These are phyloP conservation scores for Parasteatoda tepidariorum DNA, from an alignment of 1,140 invertebrate genomes.

Conservation along the genomic window DNA sequence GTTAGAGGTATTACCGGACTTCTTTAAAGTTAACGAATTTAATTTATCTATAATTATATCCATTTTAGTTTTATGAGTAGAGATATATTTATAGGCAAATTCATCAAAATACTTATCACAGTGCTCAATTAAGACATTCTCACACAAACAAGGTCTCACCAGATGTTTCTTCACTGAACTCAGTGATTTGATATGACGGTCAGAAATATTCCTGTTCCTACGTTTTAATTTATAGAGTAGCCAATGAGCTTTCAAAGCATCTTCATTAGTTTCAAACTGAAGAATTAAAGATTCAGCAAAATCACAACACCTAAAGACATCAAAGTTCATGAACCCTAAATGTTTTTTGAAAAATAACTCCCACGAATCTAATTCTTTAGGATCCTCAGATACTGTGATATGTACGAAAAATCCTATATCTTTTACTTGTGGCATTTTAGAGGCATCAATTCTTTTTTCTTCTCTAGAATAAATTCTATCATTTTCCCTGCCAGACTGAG, in stretches of 20 bases:
- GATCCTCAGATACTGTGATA: constrained; percentile 25
- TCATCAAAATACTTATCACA: constrained; percentile 9
- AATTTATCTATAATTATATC: neutral
- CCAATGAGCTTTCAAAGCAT: constrained; percentile 4
- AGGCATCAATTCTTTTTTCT: no score
- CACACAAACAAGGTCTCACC: constrained; percentile 14
- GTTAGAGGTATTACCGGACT: neutral
- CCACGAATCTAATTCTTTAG: constrained; percentile 10
- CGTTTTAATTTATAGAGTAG: constrained; percentile 1
- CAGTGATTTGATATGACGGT: constrained; percentile 1
- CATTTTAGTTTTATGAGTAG: constrained; percentile 2
- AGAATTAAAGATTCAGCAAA: constrained; percentile 41
- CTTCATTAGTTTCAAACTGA: neutral
- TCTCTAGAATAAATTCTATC: no score
- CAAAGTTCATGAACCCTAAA: neutral
- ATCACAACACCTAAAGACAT: constrained; percentile 10
- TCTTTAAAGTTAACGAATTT: neutral
- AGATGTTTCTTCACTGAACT: neutral
- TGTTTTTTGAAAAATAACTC: neutral
- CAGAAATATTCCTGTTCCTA: neutral
- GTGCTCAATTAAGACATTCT: neutral
- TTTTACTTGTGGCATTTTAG: no score
- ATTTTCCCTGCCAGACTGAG: no score
- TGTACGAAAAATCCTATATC: constrained; percentile 28
- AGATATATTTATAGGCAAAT: constrained; percentile 2